A percentile compares a stretch with the other conserved stretches of the same genome.
phyloP scores from a whole-genome alignment of 1,140 invertebrate genomes.

The Achatina immaculata region DNA sequence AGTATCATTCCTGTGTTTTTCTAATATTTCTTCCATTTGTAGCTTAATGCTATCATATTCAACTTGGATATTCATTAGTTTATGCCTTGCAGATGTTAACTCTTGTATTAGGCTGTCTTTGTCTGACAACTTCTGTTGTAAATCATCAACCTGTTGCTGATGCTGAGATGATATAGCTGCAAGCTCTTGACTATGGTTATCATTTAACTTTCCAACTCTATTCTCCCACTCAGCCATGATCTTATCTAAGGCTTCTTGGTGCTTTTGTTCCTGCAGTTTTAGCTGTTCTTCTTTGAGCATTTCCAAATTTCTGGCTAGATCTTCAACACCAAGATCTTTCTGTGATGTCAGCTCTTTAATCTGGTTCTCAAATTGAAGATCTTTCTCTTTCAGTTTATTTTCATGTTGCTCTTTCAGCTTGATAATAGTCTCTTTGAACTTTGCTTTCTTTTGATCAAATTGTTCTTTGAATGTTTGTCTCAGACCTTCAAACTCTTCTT shows the following conservation, averaged over 20 bases:
- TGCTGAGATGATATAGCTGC: neutral
- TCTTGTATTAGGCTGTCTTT: neutral
- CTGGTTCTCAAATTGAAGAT: slow-evolving; percentile 57
- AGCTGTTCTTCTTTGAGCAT: slow-evolving; percentile 53
- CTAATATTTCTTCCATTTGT: neutral
- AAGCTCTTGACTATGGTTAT: slow-evolving; percentile 28
- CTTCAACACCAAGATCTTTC: slow-evolving; percentile 55
- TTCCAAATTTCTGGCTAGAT: slow-evolving; percentile 52
- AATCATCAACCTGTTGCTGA: slow-evolving; percentile 1
- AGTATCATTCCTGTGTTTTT: neutral
- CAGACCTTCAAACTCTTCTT: slow-evolving; percentile 44
- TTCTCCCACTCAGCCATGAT: slow-evolving; percentile 45
- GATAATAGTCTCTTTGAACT: slow-evolving; percentile 57
- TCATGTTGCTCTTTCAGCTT: slow-evolving; percentile 63
- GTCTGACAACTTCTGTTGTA: neutral
- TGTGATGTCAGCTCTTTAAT: slow-evolving; percentile 52
- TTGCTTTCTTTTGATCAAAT: slow-evolving; percentile 56
- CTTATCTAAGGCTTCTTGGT: slow-evolving; percentile 44
- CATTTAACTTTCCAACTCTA: slow-evolving; percentile 32
- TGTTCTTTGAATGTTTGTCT: slow-evolving; percentile 58
- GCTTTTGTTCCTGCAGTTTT: slow-evolving; percentile 46
- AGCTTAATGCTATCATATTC: neutral
- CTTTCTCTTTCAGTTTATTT: slow-evolving; percentile 61
- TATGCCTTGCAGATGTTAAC: neutral
- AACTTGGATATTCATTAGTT: neutral